phyloP scores from a whole-genome alignment of 2,113 vertebrate species.

The Mungos mungo region DNA sequence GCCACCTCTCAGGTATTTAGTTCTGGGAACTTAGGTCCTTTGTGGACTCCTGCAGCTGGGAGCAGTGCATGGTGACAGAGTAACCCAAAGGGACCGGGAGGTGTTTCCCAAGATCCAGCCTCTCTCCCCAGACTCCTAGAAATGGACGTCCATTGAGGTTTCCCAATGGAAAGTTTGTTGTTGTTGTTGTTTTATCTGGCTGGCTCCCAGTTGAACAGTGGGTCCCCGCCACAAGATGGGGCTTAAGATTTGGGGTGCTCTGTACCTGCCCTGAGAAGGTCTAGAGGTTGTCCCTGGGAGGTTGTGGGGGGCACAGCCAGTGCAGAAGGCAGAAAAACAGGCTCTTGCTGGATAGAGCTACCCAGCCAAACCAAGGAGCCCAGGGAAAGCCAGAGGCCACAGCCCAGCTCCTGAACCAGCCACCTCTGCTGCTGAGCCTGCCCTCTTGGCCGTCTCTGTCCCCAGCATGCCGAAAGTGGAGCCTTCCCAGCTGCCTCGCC shows the following conservation, averaged over 20 bases:
- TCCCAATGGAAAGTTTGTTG: neutral
- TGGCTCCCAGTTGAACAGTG: neutral
- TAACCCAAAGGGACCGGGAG: neutral
- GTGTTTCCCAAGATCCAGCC: neutral
- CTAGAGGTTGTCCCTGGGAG: neutral
- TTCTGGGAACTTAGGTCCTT: neutral
- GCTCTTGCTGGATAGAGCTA: neutral
- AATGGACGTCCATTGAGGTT: neutral
- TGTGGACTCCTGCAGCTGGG: neutral
- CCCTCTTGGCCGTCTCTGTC: neutral
- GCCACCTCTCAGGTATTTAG: neutral
- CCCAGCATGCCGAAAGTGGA: accelerated
- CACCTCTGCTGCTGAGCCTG: neutral
- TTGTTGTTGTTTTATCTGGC: neutral
- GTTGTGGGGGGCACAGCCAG: neutral
- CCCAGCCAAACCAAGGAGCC: neutral
- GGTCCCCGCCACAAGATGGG: neutral
- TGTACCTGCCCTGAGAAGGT: neutral
- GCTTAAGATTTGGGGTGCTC: neutral
- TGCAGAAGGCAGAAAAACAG: neutral
- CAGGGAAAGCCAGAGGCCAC: neutral
- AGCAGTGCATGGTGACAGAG: neutral
- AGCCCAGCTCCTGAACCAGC: neutral
- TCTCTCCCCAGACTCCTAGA: neutral
- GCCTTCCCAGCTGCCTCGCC: neutral